These are phyloP conservation scores for Platichthys stellatus DNA, from an alignment of 2,113 vertebrate genomes.

Conservation along the genomic window DNA sequence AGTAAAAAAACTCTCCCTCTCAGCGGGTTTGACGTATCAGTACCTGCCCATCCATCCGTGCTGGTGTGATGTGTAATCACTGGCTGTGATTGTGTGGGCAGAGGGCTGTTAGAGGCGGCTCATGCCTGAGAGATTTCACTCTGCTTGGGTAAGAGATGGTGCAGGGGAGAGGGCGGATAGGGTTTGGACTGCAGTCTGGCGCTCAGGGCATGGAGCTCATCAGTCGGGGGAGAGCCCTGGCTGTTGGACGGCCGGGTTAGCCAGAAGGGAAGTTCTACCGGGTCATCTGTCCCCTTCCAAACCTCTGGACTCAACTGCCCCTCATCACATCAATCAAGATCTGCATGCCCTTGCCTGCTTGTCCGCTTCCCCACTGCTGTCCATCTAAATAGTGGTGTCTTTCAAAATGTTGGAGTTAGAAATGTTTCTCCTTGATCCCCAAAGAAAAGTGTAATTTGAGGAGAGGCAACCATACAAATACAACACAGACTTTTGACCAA, in stretches of 20 bases:
- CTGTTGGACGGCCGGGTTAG: conserved; percentile 51
- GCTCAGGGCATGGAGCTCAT: conserved; percentile 37
- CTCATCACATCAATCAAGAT: conserved; percentile 59
- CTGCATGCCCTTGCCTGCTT: conserved; percentile 25
- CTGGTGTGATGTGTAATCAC: conserved; percentile 74
- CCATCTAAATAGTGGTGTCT: conserved; percentile 29
- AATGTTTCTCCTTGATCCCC: conserved; percentile 1
- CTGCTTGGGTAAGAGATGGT: conserved; percentile 49
- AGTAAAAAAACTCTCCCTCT: conserved; percentile 41
- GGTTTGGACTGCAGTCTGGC: conserved; percentile 25
- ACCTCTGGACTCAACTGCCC: conserved; percentile 47
- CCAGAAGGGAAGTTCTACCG: conserved; percentile 45
- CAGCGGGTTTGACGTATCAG: conserved; percentile 62
- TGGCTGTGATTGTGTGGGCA: conserved; percentile 74
- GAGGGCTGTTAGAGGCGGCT: conserved; percentile 66
- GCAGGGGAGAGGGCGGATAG: conserved; percentile 7
- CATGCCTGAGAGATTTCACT: conserved; percentile 69
- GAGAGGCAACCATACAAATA: conserved; percentile 12
- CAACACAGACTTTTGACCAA: no score
- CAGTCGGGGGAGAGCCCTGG: conserved; percentile 60
- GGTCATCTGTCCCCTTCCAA: conserved; percentile 49
- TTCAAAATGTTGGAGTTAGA: conserved; percentile 8
- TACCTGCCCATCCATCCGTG: conserved; percentile 63
- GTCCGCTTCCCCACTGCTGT: conserved; percentile 12
- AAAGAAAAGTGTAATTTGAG: conserved; percentile 2